phyloP scores from a whole-genome alignment of 92 coral and sea anemone genomes.

The Porites rus region DNA sequence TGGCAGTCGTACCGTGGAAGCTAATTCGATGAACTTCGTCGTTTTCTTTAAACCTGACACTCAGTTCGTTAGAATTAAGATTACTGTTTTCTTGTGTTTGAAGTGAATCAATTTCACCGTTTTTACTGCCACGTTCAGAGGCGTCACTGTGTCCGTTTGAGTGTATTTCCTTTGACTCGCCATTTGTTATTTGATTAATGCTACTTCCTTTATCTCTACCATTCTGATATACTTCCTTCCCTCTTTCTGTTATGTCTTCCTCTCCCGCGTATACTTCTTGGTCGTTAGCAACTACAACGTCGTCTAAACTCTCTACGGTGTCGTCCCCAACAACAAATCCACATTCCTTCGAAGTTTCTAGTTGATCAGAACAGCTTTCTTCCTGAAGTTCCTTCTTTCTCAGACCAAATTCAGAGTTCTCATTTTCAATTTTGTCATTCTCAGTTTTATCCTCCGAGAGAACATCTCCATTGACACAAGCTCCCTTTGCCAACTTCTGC shows the following conservation, averaged over 20 bases:
- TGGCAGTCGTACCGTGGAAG: conserved; percentile 28
- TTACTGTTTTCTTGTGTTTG: conserved; percentile 24
- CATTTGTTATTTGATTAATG: neutral
- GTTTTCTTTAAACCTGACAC: neutral
- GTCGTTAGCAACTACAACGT: neutral
- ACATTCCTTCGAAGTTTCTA: neutral
- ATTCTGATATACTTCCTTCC: neutral
- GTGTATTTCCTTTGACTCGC: neutral
- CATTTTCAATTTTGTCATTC: conserved; percentile 24
- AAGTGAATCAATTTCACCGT: conserved; percentile 3
- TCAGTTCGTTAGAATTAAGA: neutral
- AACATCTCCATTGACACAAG: neutral
- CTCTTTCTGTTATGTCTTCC: neutral
- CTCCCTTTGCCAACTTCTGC: neutral
- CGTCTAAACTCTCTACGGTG: neutral
- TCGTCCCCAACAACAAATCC: conserved; percentile 37
- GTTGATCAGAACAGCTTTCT: conserved; percentile 2
- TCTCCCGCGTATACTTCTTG: neutral
- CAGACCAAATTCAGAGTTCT: neutral
- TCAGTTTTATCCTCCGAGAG: neutral
- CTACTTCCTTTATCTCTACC: neutral
- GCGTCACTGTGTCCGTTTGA: neutral
- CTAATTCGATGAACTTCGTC: neutral
- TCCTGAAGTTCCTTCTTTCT: neutral
- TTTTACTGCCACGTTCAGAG: neutral